Conservation (phyloP, 2,888 invertebrate genomes). For the Rhamnusium bicolor region DNA sequence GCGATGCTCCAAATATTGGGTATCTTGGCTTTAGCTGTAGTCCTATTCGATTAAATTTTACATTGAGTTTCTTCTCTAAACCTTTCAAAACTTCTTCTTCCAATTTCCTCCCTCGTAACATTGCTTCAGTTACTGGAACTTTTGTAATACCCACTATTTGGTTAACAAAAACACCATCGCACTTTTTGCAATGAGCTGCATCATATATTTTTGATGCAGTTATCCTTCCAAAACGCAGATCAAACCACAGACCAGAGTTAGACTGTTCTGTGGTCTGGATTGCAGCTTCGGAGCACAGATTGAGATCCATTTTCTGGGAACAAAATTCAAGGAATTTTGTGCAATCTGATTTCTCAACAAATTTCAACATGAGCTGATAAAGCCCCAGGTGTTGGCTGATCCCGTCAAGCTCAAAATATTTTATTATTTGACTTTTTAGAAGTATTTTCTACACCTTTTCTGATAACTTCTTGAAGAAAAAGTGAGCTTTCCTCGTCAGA, state of each 20-base stretch:
- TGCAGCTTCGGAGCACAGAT: slow-evolving; percentile 27
- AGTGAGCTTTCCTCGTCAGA: slow-evolving; percentile 27
- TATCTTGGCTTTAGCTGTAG: slow-evolving; percentile 27
- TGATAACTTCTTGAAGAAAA: slow-evolving; percentile 27
- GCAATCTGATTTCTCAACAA: slow-evolving; percentile 1
- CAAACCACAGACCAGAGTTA: background rate
- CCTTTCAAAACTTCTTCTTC: slow-evolving; percentile 36
- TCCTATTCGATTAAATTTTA: slow-evolving; percentile 35
- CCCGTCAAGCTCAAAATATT: slow-evolving; percentile 22
- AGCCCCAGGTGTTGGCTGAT: slow-evolving; percentile 23
- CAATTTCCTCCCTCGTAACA: slow-evolving; percentile 39
- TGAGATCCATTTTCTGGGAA: slow-evolving; percentile 15
- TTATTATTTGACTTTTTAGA: slow-evolving; percentile 27
- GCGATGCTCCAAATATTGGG: slow-evolving; percentile 45
- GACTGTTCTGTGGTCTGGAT: slow-evolving; percentile 8
- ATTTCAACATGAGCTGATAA: slow-evolving; percentile 19
- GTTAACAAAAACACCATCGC: slow-evolving; percentile 34
- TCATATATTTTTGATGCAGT: background rate
- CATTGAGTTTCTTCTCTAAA: slow-evolving; percentile 21
- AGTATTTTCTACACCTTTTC: slow-evolving; percentile 26
- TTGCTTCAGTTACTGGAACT: slow-evolving; percentile 32
- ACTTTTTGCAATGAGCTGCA: background rate
- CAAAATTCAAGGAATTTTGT: slow-evolving; percentile 36
- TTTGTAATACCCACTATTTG: slow-evolving; percentile 37
- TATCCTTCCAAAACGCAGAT: background rate